Conservation (phyloP, 2,113 vertebrate species). For the Mola mola region DNA sequence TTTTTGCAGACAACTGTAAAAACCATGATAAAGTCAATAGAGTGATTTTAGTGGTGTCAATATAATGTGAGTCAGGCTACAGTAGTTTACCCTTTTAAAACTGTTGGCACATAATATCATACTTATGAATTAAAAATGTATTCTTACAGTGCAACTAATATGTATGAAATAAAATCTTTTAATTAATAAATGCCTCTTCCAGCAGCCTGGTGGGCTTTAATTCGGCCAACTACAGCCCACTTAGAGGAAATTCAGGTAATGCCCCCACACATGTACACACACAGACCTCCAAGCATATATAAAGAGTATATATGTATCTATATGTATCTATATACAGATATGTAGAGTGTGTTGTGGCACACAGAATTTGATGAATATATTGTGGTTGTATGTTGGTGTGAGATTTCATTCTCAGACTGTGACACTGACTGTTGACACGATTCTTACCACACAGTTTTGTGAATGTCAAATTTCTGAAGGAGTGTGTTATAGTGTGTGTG, state of each 20-base stretch:
- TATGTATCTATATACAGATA: neutral
- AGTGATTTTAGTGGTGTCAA: too few species aligned
- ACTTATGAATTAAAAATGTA: neutral
- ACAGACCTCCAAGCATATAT: neutral
- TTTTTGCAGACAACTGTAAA: neutral
- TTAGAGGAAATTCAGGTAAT: conserved; percentile 35
- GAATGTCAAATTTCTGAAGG: conserved; percentile 36
- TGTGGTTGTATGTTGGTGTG: conserved; percentile 10
- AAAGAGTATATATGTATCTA: neutral
- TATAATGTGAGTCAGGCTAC: neutral
- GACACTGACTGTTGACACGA: conserved; percentile 42
- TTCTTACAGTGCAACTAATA: neutral
- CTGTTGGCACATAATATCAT: neutral
- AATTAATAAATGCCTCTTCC: conserved; percentile 20
- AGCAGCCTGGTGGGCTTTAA: conserved; percentile 16
- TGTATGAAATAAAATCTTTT: conserved; percentile 10
- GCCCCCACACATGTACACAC: conserved; percentile 3
- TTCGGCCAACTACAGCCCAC: conserved; percentile 17
- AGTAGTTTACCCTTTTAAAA: neutral
- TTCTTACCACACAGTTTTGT: conserved; percentile 16
- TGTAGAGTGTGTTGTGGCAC: neutral
- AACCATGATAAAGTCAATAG: too few species aligned
- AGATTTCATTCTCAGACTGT: neutral
- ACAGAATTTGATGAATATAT: neutral
- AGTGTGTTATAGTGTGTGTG: neutral